phyloP scores from a whole-genome alignment of 2,113 vertebrate genomes.

The Pogonocichla stellata region DNA sequence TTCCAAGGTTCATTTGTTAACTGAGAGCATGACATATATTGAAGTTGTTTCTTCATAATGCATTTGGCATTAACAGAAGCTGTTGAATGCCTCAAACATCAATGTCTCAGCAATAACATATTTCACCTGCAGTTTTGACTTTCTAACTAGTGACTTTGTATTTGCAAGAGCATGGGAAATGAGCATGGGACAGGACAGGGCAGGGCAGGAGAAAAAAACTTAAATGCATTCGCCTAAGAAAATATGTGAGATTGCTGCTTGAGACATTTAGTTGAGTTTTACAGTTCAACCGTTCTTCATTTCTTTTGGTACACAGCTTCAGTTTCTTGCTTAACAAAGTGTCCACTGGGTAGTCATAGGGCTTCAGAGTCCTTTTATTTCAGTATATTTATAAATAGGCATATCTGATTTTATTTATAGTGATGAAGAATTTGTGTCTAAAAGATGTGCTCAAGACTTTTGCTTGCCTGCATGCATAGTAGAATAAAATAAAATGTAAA shows the following conservation, averaged over 20 bases:
- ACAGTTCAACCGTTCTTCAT: not conserved
- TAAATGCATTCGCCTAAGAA: not conserved
- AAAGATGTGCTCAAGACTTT: not conserved
- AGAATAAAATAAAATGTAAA: not conserved
- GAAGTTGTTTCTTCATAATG: constrained; percentile 55
- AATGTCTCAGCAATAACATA: not conserved
- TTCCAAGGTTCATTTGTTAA: constrained; percentile 57
- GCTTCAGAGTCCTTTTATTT: not conserved
- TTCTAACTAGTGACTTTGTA: not conserved
- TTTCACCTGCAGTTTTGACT: not conserved
- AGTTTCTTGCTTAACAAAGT: not conserved
- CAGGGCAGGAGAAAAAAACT: not conserved
- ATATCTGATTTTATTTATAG: not conserved
- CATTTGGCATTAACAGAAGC: constrained; percentile 39
- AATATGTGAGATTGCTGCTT: not conserved
- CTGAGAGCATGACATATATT: constrained; percentile 37
- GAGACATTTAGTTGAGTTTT: not conserved
- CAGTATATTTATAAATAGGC: not conserved
- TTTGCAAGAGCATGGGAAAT: not conserved
- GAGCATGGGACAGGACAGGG: not conserved
- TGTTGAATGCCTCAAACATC: not conserved
- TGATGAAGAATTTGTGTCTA: not conserved
- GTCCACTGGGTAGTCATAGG: not conserved
- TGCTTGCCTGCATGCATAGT: not conserved
- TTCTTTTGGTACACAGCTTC: not conserved